These are phyloP conservation scores for human DNA, from an alignment of 2,113 vertebrate genomes.

Conservation along the genomic window DNA sequence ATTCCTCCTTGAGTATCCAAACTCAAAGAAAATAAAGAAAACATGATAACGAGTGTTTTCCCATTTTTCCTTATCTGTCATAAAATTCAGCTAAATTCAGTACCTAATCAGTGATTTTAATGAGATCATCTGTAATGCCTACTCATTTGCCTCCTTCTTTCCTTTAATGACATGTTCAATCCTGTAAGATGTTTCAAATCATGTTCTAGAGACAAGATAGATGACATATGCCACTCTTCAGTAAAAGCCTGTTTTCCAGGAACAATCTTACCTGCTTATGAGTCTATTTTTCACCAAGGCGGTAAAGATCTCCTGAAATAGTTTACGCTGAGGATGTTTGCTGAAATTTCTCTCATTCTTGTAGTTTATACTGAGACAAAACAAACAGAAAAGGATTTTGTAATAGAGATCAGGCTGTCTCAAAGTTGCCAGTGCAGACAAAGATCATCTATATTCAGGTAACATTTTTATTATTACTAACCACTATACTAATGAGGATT, in stretches of 20 bases:
- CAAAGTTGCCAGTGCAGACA: not conserved
- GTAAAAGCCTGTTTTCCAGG: not conserved
- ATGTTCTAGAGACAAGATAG: not conserved
- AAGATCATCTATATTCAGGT: not conserved
- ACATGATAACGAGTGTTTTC: not conserved
- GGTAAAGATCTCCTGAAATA: constrained; percentile 90
- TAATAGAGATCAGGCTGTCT: not conserved
- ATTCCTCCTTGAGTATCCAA: not conserved
- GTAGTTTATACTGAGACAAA: constrained; percentile 85
- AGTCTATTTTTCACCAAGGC: constrained; percentile 91
- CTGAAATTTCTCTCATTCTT: constrained; percentile 92
- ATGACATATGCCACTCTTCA: not conserved
- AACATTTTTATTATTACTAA: no score
- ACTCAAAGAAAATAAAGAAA: constrained; percentile 3
- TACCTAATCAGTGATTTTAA: not conserved
- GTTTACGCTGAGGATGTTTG: constrained; percentile 82
- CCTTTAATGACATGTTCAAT: not conserved
- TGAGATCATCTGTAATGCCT: not conserved
- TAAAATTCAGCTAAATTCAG: constrained; percentile 7
- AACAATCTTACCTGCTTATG: constrained; percentile 86
- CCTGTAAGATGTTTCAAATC: not conserved
- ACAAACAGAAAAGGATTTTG: constrained; percentile 52
- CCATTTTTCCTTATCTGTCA: not conserved
- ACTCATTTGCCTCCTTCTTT: not conserved
- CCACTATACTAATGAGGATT: no score